phyloP scores from a whole-genome alignment of 2,888 invertebrate species.

The Drosophila villosipedis region DNA sequence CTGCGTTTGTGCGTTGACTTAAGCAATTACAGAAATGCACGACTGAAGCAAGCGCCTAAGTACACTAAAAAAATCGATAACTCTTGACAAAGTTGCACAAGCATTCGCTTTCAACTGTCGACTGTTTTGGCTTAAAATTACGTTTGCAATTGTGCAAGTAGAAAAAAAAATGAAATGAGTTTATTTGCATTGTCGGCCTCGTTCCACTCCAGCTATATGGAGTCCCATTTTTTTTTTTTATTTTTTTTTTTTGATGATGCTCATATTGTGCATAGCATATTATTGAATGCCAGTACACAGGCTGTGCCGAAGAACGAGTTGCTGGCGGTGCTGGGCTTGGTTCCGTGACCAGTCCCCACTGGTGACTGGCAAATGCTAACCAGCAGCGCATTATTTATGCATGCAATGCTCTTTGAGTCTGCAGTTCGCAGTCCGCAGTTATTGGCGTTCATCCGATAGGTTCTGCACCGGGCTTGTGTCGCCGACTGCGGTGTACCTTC shows the following conservation, averaged over 20 bases:
- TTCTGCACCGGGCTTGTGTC: slow-evolving; percentile 36
- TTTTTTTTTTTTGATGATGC: slow-evolving; percentile 1
- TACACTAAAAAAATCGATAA: slow-evolving; percentile 37
- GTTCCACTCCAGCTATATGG: slow-evolving; percentile 29
- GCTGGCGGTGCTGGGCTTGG: not conserved
- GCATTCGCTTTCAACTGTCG: slow-evolving; percentile 40
- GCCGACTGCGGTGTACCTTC: slow-evolving; percentile 49
- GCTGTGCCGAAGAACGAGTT: slow-evolving; percentile 18
- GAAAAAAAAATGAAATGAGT: slow-evolving; percentile 30
- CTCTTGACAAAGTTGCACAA: slow-evolving; percentile 13
- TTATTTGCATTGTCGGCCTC: slow-evolving; percentile 71
- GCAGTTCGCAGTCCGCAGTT: slow-evolving; percentile 58
- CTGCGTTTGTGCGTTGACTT: slow-evolving; percentile 36
- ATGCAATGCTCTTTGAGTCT: slow-evolving; percentile 80
- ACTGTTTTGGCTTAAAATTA: slow-evolving; percentile 55
- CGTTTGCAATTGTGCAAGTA: slow-evolving; percentile 49
- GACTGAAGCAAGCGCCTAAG: slow-evolving; percentile 27
- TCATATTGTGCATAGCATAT: slow-evolving; percentile 52
- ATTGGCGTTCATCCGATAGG: slow-evolving; percentile 61
- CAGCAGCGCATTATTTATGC: slow-evolving; percentile 73
- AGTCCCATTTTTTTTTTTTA: slow-evolving; percentile 17
- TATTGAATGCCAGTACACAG: slow-evolving; percentile 53
- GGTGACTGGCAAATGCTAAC: slow-evolving; percentile 7
- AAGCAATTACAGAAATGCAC: slow-evolving; percentile 46
- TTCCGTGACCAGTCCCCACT: slow-evolving; percentile 21